Evolutionary conservation across 2,113 vertebrate genomes (phyloP).

Genomic region (Tympanuchus pallidicinctus): DNA sequence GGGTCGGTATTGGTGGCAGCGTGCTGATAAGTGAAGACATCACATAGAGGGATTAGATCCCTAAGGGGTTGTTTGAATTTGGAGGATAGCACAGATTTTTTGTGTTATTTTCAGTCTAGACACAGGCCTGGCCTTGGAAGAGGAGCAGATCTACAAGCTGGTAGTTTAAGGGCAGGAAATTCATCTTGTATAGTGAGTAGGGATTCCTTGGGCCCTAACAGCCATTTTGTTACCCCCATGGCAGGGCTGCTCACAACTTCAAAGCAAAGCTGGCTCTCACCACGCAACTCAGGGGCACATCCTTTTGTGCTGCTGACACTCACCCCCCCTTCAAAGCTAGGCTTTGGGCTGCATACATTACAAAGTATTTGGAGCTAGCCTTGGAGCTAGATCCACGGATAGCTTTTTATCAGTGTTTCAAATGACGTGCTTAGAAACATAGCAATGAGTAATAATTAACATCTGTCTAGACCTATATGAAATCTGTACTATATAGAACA

Average conservation of each 20-base stretch:
- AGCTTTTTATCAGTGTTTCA: not conserved
- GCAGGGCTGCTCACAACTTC: not conserved
- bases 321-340: not conserved
- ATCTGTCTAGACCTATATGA: not conserved
- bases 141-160: not conserved
- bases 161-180: not conserved
- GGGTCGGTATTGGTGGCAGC: not conserved
- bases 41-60: not conserved
- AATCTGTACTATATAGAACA: not conserved
- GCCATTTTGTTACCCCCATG: fast-evolving
- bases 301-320: not conserved
- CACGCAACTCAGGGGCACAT: not conserved
- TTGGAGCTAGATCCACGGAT: not conserved
- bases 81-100: not conserved
- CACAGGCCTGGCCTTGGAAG: not conserved
- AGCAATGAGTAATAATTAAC: not conserved
- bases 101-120: not conserved
- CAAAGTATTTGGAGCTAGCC: not conserved
- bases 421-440: not conserved
- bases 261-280: not conserved
- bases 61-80: not conserved
- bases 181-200: no score
- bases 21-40: fast-evolving
- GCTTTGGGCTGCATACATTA: not conserved
- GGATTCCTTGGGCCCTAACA: not conserved